Evolutionary conservation across 2,113 vertebrate genomes (phyloP), one percentile per base, ranked within the genome.

Genomic region (Podilymbus podiceps): DNA sequence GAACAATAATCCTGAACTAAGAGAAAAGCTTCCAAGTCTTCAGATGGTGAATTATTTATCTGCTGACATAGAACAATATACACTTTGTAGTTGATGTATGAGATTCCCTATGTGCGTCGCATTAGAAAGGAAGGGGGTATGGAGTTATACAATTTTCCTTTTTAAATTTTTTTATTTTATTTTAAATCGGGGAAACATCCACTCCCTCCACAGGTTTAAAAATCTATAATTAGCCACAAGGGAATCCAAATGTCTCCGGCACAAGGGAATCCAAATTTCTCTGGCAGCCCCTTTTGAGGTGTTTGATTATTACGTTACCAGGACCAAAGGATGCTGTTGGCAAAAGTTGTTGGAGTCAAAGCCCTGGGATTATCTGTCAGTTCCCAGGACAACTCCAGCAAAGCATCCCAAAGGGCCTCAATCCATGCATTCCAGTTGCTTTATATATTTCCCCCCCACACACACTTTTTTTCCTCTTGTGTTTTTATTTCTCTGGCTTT

Each of bases 1-100:
- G 93, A 98, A 95, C 95, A 97, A 95, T 92, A 95, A 97, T 95
- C 84, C 79, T 85, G 75, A 96, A 63, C 92, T 63, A 60, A 78
- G 76, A 83, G 89, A 94, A 90, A 75, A 82, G 50, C 81, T 95
- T 96, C 96, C 93, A 97, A 97, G 94, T 42, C 66, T 92, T 97
- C 89, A 93, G 92, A 94, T 91, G 97, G 95, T 93, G 81, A 98
- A 97, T 95, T 95, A 97, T 97, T 97, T 97, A 97, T 97, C 93
- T 95, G 92, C 94, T 97, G 95, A 96, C 96, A 94, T 44, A 91
- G 94, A 97, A 97, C 94, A 98, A 97, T 95, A 85, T 2, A 0
- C 60, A 77, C 93, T 95, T 96, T 97, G 94, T 97, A 93, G 91
- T 63, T 87, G 87, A 77, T 80, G 66, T 85, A 77, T 1, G n/a